phyloP scores from a whole-genome alignment of 1,140 invertebrate species.

The Tribolium madens region DNA sequence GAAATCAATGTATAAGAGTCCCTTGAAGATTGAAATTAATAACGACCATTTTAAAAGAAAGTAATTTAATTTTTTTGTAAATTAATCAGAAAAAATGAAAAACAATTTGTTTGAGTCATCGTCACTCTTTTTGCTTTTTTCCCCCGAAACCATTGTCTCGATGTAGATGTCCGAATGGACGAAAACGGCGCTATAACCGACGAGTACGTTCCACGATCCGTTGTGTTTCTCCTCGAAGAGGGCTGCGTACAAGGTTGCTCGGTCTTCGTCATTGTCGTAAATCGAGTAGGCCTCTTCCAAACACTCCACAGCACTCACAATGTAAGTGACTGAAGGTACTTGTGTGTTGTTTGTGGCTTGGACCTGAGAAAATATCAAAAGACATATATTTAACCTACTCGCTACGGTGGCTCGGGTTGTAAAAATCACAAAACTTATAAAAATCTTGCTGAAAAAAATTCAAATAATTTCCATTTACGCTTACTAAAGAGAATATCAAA shows the following conservation, averaged over 20 bases:
- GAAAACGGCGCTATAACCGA: background rate
- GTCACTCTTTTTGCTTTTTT: background rate
- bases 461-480: too few relatives aligned
- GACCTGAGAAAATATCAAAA: background rate
- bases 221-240: background rate
- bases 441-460: too few relatives aligned
- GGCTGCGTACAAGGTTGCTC: background rate
- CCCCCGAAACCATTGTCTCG: background rate
- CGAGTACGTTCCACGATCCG: background rate
- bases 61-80: background rate
- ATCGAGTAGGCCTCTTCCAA: background rate
- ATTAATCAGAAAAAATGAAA: background rate
- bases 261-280: background rate
- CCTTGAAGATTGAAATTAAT: conserved; percentile 61
- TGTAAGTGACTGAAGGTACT: background rate
- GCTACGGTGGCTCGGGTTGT: too few relatives aligned
- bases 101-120: background rate
- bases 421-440: background rate
- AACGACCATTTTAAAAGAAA: conserved; percentile 33
- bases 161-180: background rate
- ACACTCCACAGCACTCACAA: background rate
- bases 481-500: too few relatives aligned
- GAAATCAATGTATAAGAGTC: conserved; percentile 55
- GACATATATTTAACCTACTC: background rate
- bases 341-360: background rate